Percentiles rank a stretch among this genome's conserved stretches.
phyloP scores from a whole-genome alignment of 2,113 vertebrate genomes.

The Turdus rufiventris region DNA sequence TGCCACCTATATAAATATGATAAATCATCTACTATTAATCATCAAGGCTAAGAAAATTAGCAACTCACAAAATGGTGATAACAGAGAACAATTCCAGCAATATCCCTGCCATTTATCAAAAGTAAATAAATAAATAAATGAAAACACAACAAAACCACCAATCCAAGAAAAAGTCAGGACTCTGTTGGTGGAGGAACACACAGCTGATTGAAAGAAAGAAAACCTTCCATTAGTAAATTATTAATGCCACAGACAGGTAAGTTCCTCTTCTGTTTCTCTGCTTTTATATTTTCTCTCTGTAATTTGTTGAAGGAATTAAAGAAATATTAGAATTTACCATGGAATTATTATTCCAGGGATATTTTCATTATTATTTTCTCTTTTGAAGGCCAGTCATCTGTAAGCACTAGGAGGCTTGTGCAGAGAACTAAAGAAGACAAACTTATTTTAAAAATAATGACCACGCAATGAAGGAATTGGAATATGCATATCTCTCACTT shows the following conservation, averaged over 20 bases:
- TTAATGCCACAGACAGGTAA: not conserved
- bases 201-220: not conserved
- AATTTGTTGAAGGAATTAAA: not conserved
- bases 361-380: not conserved
- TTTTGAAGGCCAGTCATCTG: not conserved
- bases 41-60: slow-evolving; percentile 9
- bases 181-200: not conserved
- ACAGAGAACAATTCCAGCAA: slow-evolving; percentile 5
- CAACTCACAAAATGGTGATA: not conserved
- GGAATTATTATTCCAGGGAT: not conserved
- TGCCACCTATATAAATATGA: slow-evolving; percentile 21
- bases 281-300: not conserved
- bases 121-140: not conserved
- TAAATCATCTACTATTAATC: slow-evolving; percentile 41
- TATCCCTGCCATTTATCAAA: slow-evolving; percentile 16
- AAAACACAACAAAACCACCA: not conserved
- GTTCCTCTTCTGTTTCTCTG: not conserved
- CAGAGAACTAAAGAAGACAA: not conserved
- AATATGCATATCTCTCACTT: not conserved
- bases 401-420: not conserved
- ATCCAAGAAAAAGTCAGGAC: not conserved
- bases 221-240: not conserved
- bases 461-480: not conserved
- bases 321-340: not conserved
- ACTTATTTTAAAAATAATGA: not conserved